A percentile compares a stretch with the other conserved stretches of the same genome.
phyloP scores from a whole-genome alignment of 2,113 vertebrate genomes.

The Actenoides lindsayi region DNA sequence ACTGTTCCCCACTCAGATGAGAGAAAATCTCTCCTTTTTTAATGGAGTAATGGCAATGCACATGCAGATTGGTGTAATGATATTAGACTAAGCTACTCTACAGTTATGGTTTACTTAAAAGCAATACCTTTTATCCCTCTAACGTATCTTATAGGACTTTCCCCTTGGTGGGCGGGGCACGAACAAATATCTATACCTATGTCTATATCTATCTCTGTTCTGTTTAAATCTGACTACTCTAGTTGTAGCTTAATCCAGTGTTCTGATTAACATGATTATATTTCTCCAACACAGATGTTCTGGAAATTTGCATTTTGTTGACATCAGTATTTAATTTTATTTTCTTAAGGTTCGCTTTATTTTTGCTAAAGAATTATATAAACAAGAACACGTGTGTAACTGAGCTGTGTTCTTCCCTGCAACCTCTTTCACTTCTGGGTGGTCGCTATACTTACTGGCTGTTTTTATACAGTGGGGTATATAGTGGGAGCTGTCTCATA shows the following conservation, averaged over 20 bases:
- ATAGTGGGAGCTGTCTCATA: background rate
- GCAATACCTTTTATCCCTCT: background rate
- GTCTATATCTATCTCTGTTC: background rate
- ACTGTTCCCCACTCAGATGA: background rate
- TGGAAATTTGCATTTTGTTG: constrained; percentile 48
- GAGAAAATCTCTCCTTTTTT: background rate
- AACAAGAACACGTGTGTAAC: constrained; percentile 72
- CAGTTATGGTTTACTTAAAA: background rate
- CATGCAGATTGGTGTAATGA: background rate
- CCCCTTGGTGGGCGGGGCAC: background rate
- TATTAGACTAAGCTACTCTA: background rate
- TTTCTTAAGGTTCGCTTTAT: constrained; percentile 55
- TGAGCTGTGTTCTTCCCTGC: constrained; percentile 1
- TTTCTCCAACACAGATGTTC: constrained; percentile 50
- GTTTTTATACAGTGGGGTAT: constrained; percentile 42
- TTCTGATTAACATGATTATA: background rate
- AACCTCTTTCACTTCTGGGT: constrained; percentile 73
- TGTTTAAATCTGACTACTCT: background rate
- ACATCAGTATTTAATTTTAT: constrained; percentile 53
- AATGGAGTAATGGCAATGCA: rapidly evolving
- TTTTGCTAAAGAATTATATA: constrained; percentile 57
- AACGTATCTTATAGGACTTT: background rate
- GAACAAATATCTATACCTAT: too few relatives aligned
- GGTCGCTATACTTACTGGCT: constrained; percentile 46
- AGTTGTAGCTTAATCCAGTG: background rate